These are phyloP conservation scores for Scartelaos histophorus DNA, from an alignment of 2,113 vertebrate genomes.

Conservation along the genomic window DNA sequence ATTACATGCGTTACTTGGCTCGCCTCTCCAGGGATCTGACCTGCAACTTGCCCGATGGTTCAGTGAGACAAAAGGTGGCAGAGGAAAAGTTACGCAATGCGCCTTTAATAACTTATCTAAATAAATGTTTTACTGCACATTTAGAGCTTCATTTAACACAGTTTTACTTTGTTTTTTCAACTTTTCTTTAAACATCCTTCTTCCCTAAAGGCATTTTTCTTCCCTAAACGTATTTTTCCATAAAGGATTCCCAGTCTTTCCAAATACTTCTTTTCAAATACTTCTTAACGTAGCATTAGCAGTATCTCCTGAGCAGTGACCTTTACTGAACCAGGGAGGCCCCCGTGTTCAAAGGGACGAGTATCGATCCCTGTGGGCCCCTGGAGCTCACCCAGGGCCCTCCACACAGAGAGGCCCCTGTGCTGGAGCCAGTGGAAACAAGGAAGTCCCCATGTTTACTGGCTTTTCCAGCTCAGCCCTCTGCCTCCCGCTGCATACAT, in stretches of 20 bases:
- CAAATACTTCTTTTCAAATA: neutral
- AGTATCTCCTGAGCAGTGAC: neutral
- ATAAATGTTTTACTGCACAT: too few relatives aligned
- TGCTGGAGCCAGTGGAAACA: neutral
- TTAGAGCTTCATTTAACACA: too few relatives aligned
- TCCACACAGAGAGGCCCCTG: neutral
- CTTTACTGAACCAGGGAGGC: neutral
- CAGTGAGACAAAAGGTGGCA: neutral
- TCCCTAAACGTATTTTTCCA: neutral
- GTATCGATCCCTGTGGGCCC: neutral
- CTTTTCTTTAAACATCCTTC: neutral
- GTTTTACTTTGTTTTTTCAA: too few relatives aligned
- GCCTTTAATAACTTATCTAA: too few relatives aligned
- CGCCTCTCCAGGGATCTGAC: neutral
- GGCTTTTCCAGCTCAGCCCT: neutral
- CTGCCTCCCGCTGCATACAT: neutral
- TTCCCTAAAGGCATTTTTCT: neutral
- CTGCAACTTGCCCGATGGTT: too few relatives aligned
- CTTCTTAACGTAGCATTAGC: neutral
- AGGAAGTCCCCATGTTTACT: neutral
- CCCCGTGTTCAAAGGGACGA: neutral
- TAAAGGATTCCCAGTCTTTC: neutral
- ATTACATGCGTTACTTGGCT: neutral
- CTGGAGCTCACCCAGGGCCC: neutral
- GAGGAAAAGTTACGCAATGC: too few relatives aligned